A percentile compares a stretch with the other conserved stretches of the same genome.
Conservation (phyloP, 2,888 invertebrate genomes). For the Dynastes hyllus region DNA sequence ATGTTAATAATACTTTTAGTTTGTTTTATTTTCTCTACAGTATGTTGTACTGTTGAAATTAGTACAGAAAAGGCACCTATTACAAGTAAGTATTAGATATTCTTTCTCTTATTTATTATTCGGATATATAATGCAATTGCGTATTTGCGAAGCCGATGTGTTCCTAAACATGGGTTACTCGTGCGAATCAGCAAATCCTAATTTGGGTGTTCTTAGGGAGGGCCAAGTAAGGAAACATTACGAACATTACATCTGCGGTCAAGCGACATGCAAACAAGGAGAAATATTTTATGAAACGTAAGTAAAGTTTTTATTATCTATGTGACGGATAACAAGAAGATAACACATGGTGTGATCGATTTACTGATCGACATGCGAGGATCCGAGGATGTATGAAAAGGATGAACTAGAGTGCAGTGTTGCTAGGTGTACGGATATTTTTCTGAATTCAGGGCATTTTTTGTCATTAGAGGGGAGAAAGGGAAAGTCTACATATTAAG, state of each 20-base stretch:
- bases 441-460: no score
- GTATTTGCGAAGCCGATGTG: not conserved
- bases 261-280: conserved; percentile 21
- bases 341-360: no score
- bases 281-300: conserved; percentile 32
- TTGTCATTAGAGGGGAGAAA: no score
- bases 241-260: conserved; percentile 27
- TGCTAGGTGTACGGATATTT: no score
- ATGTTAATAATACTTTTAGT: no score
- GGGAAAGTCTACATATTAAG: no score
- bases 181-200: conserved; percentile 18
- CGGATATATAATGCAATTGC: not conserved
- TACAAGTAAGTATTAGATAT: not conserved
- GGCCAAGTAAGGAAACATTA: conserved; percentile 28
- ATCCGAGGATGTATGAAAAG: no score
- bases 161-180: conserved; percentile 11
- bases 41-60: not conserved
- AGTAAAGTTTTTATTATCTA: not conserved
- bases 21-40: no score
- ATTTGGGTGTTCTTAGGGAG: conserved; percentile 12
- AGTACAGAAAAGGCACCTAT: not conserved
- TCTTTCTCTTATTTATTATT: not conserved
- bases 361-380: no score
- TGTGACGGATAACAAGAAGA: no score
- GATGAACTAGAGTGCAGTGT: no score